Base-by-base conservation (phyloP, 1,140 invertebrate species). In the Drosophila ercepeae region DNA sequence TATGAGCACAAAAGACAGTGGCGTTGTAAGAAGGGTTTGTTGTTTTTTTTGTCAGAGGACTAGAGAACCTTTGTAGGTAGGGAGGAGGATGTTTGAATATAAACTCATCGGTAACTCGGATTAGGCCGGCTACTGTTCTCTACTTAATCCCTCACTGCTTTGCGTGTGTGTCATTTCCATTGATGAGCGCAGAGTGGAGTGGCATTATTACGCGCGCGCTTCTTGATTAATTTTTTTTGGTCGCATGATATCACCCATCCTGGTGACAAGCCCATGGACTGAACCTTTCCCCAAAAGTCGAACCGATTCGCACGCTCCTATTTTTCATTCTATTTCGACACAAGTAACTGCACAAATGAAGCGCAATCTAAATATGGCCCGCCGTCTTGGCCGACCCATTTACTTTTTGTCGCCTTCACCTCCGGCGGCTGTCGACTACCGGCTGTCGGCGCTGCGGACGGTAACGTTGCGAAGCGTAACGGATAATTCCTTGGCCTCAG, bases 331-430 rank as follows among this genome's bases (percentile, higher is more conserved):
- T 83, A 72, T 86, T 75, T 79, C 60, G 60, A 46, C 67, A 57
- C 25, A 52, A 74, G 44, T 63, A 75, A 78, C 68, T 70, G 32
- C 34, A 70, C 27, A 19, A 52, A 52, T 49, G 67, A 57, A 44
- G 58, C 27, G 53, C 39, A 72, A 60, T 84, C 79, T 84, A 84
- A 76, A 86, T 86, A 86, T 86, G 79, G 81, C 23, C 55, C 41
- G 73, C 25, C 64, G 19, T 48, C 19, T 25, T 18, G 46, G 19
- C 14, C 58, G 77, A 72, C 81, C 81, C 42, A 84, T 75, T 84
- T 86, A 64, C 48, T 45, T 45, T 78, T 78, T 86, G 65, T 59
- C 75, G 81, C 65, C 57, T 57, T 42, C 53, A 16, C 25, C 21
- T 52, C 49, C 50, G 54, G 14, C 39, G 23, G 21, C 27, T 50